Base-by-base conservation (phyloP, 2,888 invertebrate genomes). In the Bellardia bayeri region DNA sequence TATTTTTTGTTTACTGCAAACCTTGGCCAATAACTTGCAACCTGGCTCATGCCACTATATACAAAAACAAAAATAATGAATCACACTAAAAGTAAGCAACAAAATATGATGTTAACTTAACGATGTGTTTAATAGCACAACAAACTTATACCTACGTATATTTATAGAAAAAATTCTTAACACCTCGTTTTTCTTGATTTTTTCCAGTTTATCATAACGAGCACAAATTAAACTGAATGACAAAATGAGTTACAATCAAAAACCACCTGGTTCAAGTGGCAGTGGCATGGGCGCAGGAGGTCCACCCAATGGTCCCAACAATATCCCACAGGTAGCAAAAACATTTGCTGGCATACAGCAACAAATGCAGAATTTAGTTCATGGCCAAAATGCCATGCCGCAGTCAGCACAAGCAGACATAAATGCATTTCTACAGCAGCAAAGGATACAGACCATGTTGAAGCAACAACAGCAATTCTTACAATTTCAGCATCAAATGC, bases 351-450 rank as follows among this genome's bases (percentile, higher is more conserved):
- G 90, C 23, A 91, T 91, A 68, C 91, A 91, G 72, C 92, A 92
- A 79, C 92, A 92, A 90, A 91, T 92, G 92, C 91, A 91, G 85
- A 91, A 90, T 89, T 89, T 91, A 66, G 91, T 91, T 14, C 91
- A 91, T 88, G 90, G 91, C 0, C 91, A 91, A 79, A 91, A 89
- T 87, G 88, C 91, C 6, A 87, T 91, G 74, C 91, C 90, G 3
- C 91, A 91, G 82, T 89, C 90, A n/a, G 86, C 90, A 6, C 90
- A 90, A 45, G 90, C 90, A 49, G 91, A 91, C 45, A 79, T 92
- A 7, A 92, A 91, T 89, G 91, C 91, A 3, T 90, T 91, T 58
- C 80, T 91, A 1, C 91, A 91, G 23, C 92, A 92, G 63, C 92
- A 92, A 82, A 90, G 91, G 30, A 90, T 90, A 83, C 91, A 91